These are phyloP conservation scores for Andinoacara biseriatus DNA, from an alignment of 2,113 vertebrate genomes.

Conservation along the genomic window DNA sequence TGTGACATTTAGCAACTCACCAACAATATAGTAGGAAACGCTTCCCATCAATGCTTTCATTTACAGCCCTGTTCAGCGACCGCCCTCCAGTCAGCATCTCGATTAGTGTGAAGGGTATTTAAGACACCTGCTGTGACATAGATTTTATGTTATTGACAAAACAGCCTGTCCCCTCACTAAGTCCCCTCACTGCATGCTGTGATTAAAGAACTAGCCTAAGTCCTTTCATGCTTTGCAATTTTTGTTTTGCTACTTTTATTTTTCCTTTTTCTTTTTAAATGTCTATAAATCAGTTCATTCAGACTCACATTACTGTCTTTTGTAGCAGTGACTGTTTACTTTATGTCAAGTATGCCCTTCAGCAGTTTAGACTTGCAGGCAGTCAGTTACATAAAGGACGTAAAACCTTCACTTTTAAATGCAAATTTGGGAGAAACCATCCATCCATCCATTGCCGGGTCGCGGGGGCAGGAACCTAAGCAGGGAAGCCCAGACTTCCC, in stretches of 20 bases:
- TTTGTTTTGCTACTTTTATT: not conserved
- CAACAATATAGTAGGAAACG: slow-evolving; percentile 1
- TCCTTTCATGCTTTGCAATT: not conserved
- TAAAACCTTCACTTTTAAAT: not conserved
- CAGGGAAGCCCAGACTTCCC: too few species aligned
- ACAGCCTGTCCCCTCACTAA: not conserved
- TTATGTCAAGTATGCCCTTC: not conserved
- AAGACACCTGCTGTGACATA: slow-evolving; percentile 26
- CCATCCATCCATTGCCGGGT: too few species aligned
- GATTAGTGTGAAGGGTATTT: slow-evolving; percentile 18
- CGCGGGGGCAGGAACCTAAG: too few species aligned
- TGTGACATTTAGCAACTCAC: slow-evolving; percentile 40
- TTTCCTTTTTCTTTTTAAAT: not conserved
- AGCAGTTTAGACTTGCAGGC: not conserved
- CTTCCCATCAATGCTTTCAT: slow-evolving; percentile 29
- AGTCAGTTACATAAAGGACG: not conserved
- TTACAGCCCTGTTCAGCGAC: slow-evolving; percentile 6
- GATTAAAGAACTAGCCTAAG: slow-evolving; percentile 3
- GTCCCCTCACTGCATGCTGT: not conserved
- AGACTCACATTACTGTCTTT: not conserved
- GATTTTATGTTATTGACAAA: slow-evolving; percentile 52
- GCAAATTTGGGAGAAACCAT: not conserved
- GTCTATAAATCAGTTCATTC: not conserved
- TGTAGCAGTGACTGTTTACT: not conserved
- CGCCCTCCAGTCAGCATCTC: slow-evolving; percentile 18